Percentiles rank a stretch among this genome's conserved stretches.
phyloP scores from a whole-genome alignment of 2,888 invertebrate species.

The Dasypogon diadema region DNA sequence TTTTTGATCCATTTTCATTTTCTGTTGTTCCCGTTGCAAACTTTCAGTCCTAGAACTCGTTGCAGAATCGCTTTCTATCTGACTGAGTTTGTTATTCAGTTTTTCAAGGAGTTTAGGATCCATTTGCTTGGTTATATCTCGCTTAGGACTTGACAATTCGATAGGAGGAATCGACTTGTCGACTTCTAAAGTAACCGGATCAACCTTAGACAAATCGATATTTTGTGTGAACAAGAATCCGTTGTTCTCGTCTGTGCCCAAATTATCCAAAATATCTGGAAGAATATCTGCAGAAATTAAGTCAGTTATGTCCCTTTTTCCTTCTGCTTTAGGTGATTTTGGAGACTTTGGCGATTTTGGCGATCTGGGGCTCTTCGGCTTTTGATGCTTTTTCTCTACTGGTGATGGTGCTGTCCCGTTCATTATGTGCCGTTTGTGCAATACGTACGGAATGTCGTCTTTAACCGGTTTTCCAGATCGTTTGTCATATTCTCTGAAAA shows the following conservation, averaged over 20 bases:
- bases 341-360: slow-evolving; percentile 76
- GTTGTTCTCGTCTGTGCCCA: slow-evolving; percentile 70
- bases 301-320: slow-evolving; percentile 58
- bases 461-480: slow-evolving; percentile 69
- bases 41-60: slow-evolving; percentile 81
- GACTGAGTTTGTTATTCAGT: slow-evolving; percentile 78
- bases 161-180: slow-evolving; percentile 74
- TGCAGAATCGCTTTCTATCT: slow-evolving; percentile 82
- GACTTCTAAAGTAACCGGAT: slow-evolving; percentile 79
- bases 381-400: slow-evolving; percentile 69
- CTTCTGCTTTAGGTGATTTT: slow-evolving; percentile 71
- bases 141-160: slow-evolving; percentile 77
- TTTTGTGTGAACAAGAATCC: slow-evolving; percentile 81
- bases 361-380: slow-evolving; percentile 76
- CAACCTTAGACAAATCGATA: slow-evolving; percentile 79
- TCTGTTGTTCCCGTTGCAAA: slow-evolving; percentile 71
- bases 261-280: slow-evolving; percentile 70
- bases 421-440: slow-evolving; percentile 87
- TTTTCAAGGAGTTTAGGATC: slow-evolving; percentile 78
- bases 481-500: slow-evolving; percentile 77
- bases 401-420: slow-evolving; percentile 82
- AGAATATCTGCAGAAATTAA: slow-evolving; percentile 66
- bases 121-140: slow-evolving; percentile 77
- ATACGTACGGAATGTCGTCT: slow-evolving; percentile 85
- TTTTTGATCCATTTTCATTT: slow-evolving; percentile 70